phyloP scores from a whole-genome alignment of 2,888 invertebrate genomes.

The Yponomeuta evonymella region DNA sequence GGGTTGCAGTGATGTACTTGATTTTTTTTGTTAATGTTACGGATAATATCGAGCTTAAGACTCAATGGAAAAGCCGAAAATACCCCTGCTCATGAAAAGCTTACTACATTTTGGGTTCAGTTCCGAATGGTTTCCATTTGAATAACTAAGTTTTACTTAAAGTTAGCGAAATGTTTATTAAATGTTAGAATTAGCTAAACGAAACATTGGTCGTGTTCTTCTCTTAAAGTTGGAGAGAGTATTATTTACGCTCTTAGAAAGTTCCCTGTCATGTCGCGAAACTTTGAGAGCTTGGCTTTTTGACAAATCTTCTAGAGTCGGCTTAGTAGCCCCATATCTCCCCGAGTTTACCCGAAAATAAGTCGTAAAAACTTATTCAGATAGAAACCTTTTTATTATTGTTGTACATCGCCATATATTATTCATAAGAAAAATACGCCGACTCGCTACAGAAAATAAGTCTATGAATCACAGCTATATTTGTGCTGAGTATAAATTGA shows the following conservation, averaged over 20 bases:
- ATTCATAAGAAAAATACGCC: neutral
- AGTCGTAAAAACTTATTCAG: neutral
- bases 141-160: neutral
- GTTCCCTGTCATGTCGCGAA: neutral
- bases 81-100: too few species aligned
- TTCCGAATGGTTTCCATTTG: neutral
- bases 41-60: too few species aligned
- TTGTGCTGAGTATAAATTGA: too few species aligned
- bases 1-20: too few species aligned
- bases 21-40: too few species aligned
- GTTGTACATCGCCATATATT: neutral
- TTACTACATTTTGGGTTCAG: too few species aligned
- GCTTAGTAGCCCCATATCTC: neutral
- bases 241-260: neutral
- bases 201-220: neutral
- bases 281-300: conserved; percentile 1
- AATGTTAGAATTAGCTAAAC: neutral
- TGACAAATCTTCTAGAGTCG: neutral
- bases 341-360: neutral
- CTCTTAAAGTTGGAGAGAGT: neutral
- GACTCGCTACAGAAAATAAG: too few species aligned
- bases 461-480: neutral
- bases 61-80: too few species aligned
- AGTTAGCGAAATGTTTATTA: neutral
- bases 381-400: neutral